These are phyloP conservation scores for Lepidurus packardi DNA, from an alignment of 1,140 invertebrate genomes.

Conservation along the genomic window DNA sequence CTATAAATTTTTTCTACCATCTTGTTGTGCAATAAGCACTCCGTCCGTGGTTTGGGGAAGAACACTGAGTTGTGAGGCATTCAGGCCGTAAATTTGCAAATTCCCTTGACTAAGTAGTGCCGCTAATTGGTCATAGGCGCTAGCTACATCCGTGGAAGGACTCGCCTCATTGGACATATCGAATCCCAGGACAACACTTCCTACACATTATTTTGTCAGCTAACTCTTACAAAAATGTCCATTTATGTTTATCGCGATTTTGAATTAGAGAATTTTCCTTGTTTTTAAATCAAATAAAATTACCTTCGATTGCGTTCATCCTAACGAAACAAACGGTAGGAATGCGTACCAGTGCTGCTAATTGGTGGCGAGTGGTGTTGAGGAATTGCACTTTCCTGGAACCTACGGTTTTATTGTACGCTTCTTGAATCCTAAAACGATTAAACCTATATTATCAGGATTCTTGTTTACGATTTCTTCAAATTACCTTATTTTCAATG, in stretches of 20 bases:
- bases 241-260: not conserved
- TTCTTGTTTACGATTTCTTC: not conserved
- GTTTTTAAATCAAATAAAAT: too few species aligned
- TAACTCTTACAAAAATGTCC: not conserved
- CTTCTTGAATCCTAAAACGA: not conserved
- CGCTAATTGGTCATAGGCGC: not conserved
- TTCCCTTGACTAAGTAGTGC: not conserved
- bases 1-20: not conserved
- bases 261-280: not conserved
- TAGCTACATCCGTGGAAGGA: not conserved
- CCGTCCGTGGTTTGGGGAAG: not conserved
- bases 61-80: not conserved
- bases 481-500: not conserved
- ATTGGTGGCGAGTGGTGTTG: not conserved
- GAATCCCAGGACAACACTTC: not conserved
- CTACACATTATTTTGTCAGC: not conserved
- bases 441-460: not conserved
- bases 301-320: not conserved
- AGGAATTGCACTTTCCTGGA: conserved; percentile 10
- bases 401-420: not conserved
- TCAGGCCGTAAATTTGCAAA: not conserved
- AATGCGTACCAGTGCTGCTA: not conserved
- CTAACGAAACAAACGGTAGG: not conserved
- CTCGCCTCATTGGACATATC: conserved; percentile 4
- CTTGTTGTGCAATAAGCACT: not conserved